Base-by-base conservation (phyloP, 2,888 invertebrate genomes). In the Melanophora roralis region DNA sequence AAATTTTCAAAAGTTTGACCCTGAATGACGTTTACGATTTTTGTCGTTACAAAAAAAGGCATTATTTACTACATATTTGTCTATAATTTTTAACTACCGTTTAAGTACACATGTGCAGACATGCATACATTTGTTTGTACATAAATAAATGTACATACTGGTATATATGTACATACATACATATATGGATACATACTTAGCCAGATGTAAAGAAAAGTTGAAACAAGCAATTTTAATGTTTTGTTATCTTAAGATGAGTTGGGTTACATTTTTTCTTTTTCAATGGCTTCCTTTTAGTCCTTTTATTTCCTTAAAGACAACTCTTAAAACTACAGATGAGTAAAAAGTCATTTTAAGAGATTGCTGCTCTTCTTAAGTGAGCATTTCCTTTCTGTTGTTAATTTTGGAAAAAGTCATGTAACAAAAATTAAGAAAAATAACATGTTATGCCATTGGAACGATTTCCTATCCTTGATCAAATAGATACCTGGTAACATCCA, bases 201-300 rank as follows among this genome's bases (percentile, higher is more conserved):
- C n/a, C n/a, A n/a, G n/a, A n/a, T 9, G 45, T 27, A 7, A n/a
- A 53, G 4, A 27, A 60, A 34, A 36, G 55, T 43, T 59, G 64
- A 2, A 32, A 64, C 23, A 53, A 34, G 38, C 21, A 65, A 59
- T 53, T 45, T 74, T 23, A 43, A 64, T 62, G 40, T 60, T 67
- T 78, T 78, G 67, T 76, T 72, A 60, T 53, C 71, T 59, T 16
- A 65, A 19, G 8, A 71, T 55, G 43, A 55, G 45, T 73, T 34
- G 45, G 53, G 16, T 21, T 36, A 53, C 67, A 2, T 40, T 51
- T 21, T 55, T 57, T 23, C 9, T 0, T 16, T 9, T 8, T 47
- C 9, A n/a, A n/a, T n/a, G 7, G 14, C 23, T 67, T 83, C 83
- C 82, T 84, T 84, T 83, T n/a, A n/a, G n/a, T 84, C 84, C 83